Conservation (phyloP, 2,797 vertebrate species). For the Meriones psammophilus region DNA sequence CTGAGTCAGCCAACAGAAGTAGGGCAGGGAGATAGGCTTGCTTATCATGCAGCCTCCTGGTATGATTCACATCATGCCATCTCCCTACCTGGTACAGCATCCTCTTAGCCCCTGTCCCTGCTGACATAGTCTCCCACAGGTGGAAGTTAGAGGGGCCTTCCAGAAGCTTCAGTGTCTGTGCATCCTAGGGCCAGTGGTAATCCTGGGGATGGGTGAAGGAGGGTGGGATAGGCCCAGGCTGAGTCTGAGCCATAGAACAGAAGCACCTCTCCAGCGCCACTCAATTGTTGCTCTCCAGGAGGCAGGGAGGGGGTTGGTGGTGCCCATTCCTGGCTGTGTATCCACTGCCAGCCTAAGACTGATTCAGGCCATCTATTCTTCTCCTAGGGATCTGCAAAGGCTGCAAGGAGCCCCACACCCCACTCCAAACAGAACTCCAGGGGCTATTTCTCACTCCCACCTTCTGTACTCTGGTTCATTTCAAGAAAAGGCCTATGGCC, state of each 20-base stretch:
- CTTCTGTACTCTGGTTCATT: neutral
- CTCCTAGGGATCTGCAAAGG: neutral
- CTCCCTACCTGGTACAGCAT: neutral
- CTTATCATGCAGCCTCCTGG: neutral
- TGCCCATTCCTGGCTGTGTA: neutral
- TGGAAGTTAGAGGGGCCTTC: neutral
- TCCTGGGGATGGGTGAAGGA: neutral
- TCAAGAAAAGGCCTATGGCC: neutral
- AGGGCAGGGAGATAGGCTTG: fast-evolving
- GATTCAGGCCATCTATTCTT: neutral
- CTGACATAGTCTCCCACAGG: neutral
- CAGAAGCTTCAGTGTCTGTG: neutral
- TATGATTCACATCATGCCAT: neutral
- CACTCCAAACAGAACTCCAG: neutral
- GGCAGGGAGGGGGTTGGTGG: neutral
- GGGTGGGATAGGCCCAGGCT: neutral
- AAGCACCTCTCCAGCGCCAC: neutral
- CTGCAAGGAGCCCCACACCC: neutral
- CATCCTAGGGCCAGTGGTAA: neutral
- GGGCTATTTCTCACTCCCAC: neutral
- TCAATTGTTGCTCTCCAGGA: neutral
- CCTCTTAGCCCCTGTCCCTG: neutral
- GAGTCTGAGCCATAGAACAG: neutral
- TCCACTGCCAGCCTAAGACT: neutral
- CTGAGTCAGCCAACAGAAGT: neutral